Conservation (phyloP, 53 echinoderm and acorn worm species). For the Zoroaster sp. region DNA sequence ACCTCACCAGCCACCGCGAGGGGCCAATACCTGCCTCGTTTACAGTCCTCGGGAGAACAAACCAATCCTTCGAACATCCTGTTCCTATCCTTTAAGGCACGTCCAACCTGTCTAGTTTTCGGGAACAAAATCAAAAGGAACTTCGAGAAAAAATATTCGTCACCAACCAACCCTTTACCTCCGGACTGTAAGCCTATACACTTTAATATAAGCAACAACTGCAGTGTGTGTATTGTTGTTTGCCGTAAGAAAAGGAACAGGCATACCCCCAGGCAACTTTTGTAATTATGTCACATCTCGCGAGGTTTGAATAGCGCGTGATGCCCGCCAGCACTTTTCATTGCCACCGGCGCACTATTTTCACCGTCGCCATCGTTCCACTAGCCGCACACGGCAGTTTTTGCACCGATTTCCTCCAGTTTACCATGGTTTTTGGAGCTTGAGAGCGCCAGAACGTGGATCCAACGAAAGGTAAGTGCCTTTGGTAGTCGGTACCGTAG, state of each 20-base stretch:
- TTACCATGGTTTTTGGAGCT: constrained; percentile 65
- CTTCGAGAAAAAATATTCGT: constrained; percentile 65
- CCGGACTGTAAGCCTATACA: constrained; percentile 96
- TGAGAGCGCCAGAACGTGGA: constrained; percentile 49
- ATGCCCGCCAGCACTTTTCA: constrained; percentile 85
- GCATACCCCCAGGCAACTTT: constrained; percentile 80
- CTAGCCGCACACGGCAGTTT: constrained; percentile 64
- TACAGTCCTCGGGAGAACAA: constrained; percentile 48
- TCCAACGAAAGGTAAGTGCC: constrained; percentile 64
- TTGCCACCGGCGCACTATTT: constrained; percentile 83
- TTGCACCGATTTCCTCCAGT: constrained; percentile 76
- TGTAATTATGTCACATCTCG: constrained; percentile 96
- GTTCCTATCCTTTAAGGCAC: constrained; percentile 54
- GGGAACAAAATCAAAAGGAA: constrained; percentile 48
- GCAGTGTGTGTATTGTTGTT: constrained; percentile 93
- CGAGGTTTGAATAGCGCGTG: constrained; percentile 92
- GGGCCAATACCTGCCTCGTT: constrained; percentile 42
- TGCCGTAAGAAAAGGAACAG: constrained; percentile 95
- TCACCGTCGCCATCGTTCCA: constrained; percentile 79
- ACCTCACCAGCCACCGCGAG: constrained; percentile 11
- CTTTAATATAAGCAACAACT: constrained; percentile 92
- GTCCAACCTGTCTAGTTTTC: constrained; percentile 67
- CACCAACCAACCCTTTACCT: constrained; percentile 74
- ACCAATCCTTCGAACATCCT: constrained; percentile 59
- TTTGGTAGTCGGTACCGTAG: constrained; percentile 16